Base-by-base conservation (phyloP, 1,140 invertebrate genomes). In the Drosophila setifemur region DNA sequence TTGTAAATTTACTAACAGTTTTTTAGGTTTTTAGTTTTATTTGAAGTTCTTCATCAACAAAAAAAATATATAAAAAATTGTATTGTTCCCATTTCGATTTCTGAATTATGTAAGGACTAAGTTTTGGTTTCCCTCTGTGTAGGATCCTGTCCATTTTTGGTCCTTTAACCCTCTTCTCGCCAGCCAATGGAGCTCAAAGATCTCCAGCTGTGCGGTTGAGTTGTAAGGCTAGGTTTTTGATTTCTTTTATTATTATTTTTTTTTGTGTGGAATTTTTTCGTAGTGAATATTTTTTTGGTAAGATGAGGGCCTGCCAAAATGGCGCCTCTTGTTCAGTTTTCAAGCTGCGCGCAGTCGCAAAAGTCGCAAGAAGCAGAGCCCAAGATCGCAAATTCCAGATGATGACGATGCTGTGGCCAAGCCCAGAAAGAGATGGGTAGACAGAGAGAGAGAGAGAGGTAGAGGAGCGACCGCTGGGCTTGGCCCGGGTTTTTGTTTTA, bases 331-430 rank as follows among this genome's bases (percentile, higher is more conserved):
- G n/a, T 12, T 12, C 12, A 19, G 11, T 35, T 29, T 25, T 50
- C 21, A 61, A 43, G 74, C 48, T 68, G 76, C 76, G 76, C 76
- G n/a, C n/a, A n/a, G n/a, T n/a, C n/a, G 72, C 72, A 40, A 49
- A 37, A 40, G 47, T 31, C 16, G 25, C 25, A 14, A 49, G 21
- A 11, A 18, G 12, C 16, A 35, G 26, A 11, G 19, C 9, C 16
- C 31, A 54, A 58, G 61, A 63, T 58, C 53, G 31, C 53, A 35
- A 35, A 2, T 37, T 37, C 12, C 25, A 29, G 60, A 40, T 21
- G 69, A 63, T 73, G 69, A 44, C 52, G 75, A 48, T 70, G 76
- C 60, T 55, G 70, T 77, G 73, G 74, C 75, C 75, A 77, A 79
- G 55, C 75, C 75, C 75, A 78, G 55, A 70, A 26, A 45, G 54